phyloP scores from a whole-genome alignment of 2,797 vertebrate species.

The Gambelia wislizenii region DNA sequence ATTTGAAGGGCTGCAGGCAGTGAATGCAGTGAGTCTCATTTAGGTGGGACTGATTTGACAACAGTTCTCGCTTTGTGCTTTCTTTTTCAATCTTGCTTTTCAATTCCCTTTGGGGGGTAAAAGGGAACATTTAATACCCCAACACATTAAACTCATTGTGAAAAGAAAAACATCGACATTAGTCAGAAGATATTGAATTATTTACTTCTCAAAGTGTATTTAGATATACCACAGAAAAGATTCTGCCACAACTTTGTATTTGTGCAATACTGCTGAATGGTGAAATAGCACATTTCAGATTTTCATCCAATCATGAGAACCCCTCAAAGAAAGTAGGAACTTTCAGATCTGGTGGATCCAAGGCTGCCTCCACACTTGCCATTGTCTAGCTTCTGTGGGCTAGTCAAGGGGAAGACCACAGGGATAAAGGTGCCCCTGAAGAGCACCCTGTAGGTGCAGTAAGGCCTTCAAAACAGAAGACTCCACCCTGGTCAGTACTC shows the following conservation, averaged over 20 bases:
- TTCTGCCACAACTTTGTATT: background rate
- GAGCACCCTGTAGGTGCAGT: background rate
- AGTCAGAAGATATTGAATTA: background rate
- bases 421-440: background rate
- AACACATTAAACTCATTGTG: too few species aligned
- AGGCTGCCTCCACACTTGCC: too few species aligned
- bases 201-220: background rate
- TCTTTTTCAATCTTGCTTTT: constrained; percentile 89
- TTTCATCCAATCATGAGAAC: too few species aligned
- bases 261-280: background rate
- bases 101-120: constrained; percentile 78
- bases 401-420: background rate
- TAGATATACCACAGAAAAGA: background rate
- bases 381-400: background rate
- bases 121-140: background rate
- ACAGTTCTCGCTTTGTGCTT: constrained; percentile 85
- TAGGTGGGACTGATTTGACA: constrained; percentile 80
- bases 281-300: background rate
- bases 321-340: too few species aligned
- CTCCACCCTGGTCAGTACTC: too few species aligned
- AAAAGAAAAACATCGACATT: background rate
- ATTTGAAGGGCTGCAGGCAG: constrained; percentile 93
- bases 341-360: too few species aligned
- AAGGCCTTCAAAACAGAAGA: background rate
- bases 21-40: constrained; percentile 87